Percentiles rank a stretch among this genome's conserved stretches.
phyloP scores from a whole-genome alignment of 2,888 invertebrate genomes.

The Patella caerulea region DNA sequence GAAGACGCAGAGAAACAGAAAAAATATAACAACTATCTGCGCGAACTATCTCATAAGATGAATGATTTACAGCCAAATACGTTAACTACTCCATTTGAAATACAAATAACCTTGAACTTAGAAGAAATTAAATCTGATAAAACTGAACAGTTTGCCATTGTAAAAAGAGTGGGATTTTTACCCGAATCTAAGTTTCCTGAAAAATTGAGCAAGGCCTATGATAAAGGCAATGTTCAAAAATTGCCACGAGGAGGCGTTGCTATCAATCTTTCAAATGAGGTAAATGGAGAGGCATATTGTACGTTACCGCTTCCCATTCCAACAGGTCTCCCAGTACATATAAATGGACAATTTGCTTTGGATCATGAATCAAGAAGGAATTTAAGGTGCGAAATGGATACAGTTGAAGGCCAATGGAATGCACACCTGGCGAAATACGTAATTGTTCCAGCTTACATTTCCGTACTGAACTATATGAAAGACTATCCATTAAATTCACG shows the following conservation, averaged over 20 bases:
- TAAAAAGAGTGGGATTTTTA: conserved; percentile 51
- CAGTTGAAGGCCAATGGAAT: conserved; percentile 17
- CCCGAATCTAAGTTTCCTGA: conserved; percentile 26
- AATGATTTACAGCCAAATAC: conserved; percentile 1
- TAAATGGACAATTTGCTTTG: conserved; percentile 58
- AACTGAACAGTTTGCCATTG: conserved; percentile 48
- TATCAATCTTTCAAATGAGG: conserved; percentile 7
- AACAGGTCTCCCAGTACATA: conserved; percentile 54
- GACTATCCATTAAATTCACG: neutral
- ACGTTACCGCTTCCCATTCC: conserved; percentile 55
- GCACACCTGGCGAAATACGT: neutral
- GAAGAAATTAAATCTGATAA: conserved; percentile 13
- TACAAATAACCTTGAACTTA: conserved; percentile 25
- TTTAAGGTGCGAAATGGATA: conserved; percentile 40
- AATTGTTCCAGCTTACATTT: conserved; percentile 23
- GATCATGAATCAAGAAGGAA: conserved; percentile 53
- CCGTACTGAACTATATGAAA: neutral
- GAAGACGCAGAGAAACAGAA: conserved; percentile 18
- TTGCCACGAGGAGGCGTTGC: conserved; percentile 55
- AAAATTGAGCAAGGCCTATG: conserved; percentile 39
- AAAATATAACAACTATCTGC: conserved; percentile 19
- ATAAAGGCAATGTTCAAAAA: conserved; percentile 41
- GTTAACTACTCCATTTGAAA: conserved; percentile 13
- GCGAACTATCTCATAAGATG: conserved; percentile 13
- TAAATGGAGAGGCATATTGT: conserved; percentile 42